These are phyloP conservation scores for Baryphthengus martii DNA, from an alignment of 2,113 vertebrate genomes.

Conservation along the genomic window DNA sequence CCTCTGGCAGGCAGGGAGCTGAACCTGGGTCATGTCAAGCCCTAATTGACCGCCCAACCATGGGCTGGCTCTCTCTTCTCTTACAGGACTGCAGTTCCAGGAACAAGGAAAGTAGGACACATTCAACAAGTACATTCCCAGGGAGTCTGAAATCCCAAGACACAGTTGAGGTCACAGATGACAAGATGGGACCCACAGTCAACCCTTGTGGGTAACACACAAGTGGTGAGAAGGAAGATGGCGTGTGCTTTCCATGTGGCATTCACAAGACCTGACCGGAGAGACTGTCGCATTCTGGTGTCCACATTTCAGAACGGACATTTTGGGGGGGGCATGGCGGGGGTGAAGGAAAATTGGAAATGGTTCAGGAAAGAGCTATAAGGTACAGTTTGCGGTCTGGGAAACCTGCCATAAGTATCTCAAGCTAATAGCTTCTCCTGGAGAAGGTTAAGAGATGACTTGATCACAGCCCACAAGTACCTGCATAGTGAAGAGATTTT, in stretches of 20 bases:
- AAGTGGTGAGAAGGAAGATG: accelerated
- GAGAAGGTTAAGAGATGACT: constrained; percentile 9
- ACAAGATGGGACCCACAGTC: neutral
- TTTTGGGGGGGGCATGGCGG: accelerated
- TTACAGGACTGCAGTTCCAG: neutral
- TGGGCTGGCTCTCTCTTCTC: neutral
- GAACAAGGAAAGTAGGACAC: neutral
- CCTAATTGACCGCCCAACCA: neutral
- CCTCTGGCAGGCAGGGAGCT: neutral
- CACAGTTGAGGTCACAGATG: neutral
- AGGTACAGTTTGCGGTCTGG: neutral
- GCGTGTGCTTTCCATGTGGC: accelerated
- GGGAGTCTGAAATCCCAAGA: neutral
- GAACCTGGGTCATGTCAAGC: neutral
- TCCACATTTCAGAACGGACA: neutral
- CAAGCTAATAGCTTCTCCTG: constrained; percentile 29
- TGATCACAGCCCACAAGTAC: constrained; percentile 6
- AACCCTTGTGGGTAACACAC: neutral
- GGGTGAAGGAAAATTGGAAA: neutral
- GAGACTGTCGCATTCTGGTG: accelerated
- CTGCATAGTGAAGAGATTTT: neutral
- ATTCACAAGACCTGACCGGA: accelerated
- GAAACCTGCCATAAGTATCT: constrained; percentile 35
- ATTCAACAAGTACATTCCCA: neutral
- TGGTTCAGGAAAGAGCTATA: constrained; percentile 6